Evolutionary conservation across 1,140 invertebrate species (phyloP).

Genomic region (Lepidurus apus): DNA sequence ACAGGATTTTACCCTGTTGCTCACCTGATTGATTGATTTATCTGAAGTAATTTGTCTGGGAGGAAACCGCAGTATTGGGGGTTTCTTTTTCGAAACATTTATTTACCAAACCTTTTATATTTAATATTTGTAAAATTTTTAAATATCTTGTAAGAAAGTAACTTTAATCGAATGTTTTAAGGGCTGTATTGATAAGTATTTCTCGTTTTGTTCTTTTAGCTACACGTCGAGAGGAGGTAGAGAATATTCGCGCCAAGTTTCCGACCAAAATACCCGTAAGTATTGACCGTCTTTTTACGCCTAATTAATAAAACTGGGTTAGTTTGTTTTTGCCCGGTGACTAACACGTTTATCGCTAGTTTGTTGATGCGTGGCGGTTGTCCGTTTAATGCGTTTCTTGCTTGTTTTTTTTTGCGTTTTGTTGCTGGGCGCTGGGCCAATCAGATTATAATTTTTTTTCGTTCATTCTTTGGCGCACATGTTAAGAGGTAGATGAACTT

Average conservation of each 20-base stretch:
- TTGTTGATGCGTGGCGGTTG: not conserved
- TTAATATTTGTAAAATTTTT: too few relatives aligned
- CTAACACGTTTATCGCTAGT: constrained; percentile 22
- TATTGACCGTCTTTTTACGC: constrained; percentile 15
- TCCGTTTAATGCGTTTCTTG: constrained; percentile 12
- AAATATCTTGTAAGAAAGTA: too few relatives aligned
- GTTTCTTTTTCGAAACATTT: too few relatives aligned
- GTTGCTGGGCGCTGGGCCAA: not conserved
- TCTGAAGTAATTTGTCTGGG: too few relatives aligned
- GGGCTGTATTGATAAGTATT: not conserved
- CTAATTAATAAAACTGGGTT: not conserved
- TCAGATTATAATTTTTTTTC: not conserved
- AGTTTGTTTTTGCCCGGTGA: not conserved
- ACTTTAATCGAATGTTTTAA: not conserved
- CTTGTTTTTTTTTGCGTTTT: not conserved
- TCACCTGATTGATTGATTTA: too few relatives aligned
- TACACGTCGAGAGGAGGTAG: constrained; percentile 48
- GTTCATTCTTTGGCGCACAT: not conserved
- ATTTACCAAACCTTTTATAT: too few relatives aligned
- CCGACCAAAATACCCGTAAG: constrained; percentile 50
- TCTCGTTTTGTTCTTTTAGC: constrained; percentile 41
- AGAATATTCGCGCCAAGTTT: constrained; percentile 47
- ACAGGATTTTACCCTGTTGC: too few relatives aligned
- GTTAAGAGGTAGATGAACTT: not conserved
- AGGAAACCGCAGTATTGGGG: too few relatives aligned